Base-by-base conservation (phyloP, 2,113 vertebrate genomes). In the Arenaria interpres region DNA sequence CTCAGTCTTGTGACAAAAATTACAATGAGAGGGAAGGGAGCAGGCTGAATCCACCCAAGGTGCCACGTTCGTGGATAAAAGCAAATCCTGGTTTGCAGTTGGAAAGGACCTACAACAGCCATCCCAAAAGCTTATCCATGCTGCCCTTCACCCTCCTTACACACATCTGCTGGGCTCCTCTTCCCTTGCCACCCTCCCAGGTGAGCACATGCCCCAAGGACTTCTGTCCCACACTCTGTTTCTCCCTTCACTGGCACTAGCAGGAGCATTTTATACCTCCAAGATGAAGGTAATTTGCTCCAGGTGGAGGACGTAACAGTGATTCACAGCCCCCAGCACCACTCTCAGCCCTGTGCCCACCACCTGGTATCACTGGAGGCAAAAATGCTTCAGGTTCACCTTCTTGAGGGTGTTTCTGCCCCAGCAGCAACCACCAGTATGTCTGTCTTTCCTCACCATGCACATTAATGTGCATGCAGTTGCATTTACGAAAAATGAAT, bases 331-430 rank as follows among this genome's bases (percentile, higher is more conserved):
- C 11, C 4, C 45, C 68, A 80, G 28, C 39, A 21, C 25, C 2
- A 1, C 3, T 8, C 39, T 51, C 51, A 74, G n/a, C 56, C 28
- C 37, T 76, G 13, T 20, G 4, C 35, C 45, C 72, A 62, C 20
- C 75, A 48, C 2, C 24, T 45, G 10, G 14, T 16, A 16, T 5
- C 0, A 0, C 7, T 1, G 0, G 30, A 30, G 46, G 20, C 4
- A 73, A 66, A 94, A 73, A 54, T 24, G 20, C 28, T 56, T 14
- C 17, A 33, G 20, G 14, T 45, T 75, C 62, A 50, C 28, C 37
- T 59, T 67, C 60, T 15, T 75, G 43, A 79, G 76, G 28, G 14
- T 1, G 3, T 54, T 84, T 84, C 66, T 72, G 12, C 33, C 12
- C 25, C n/a, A 74, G 48, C n/a, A 85, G 28, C 51, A 68, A 22